A percentile compares a stretch with the other conserved stretches of the same genome.
Evolutionary conservation across 2,113 vertebrate species (phyloP).

Genomic region (Sitta europaea): DNA sequence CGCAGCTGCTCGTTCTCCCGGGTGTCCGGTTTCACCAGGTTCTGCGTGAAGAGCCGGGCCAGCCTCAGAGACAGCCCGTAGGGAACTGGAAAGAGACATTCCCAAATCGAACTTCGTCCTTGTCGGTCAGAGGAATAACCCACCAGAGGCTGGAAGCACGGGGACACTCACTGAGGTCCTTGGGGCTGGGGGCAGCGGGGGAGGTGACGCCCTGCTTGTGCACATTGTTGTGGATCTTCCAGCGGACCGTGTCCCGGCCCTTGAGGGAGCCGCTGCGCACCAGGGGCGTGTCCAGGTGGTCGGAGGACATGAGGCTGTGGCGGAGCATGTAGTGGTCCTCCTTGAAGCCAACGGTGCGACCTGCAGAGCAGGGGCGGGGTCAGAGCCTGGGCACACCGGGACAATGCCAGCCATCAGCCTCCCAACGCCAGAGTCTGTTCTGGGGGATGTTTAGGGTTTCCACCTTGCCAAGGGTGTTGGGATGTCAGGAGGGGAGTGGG

Average conservation of each 20-base stretch:
- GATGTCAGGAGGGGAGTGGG: not conserved
- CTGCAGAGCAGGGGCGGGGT: slow-evolving; percentile 51
- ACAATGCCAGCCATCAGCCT: accelerated
- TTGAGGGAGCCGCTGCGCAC: slow-evolving; percentile 85
- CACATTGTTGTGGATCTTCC: slow-evolving; percentile 93
- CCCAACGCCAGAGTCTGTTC: accelerated
- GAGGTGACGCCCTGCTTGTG: slow-evolving; percentile 75
- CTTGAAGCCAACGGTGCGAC: slow-evolving; percentile 92
- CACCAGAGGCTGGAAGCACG: not conserved
- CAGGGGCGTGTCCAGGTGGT: slow-evolving; percentile 92
- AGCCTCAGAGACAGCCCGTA: slow-evolving; percentile 88
- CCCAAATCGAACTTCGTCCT: not conserved
- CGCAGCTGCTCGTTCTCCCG: slow-evolving; percentile 82
- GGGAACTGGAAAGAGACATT: slow-evolving; percentile 74
- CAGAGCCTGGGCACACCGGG: not conserved
- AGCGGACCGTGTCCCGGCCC: slow-evolving; percentile 85
- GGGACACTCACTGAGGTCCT: slow-evolving; percentile 81
- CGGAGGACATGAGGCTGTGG: slow-evolving; percentile 85
- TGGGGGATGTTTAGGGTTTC: not conserved
- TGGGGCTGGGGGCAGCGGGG: slow-evolving; percentile 71
- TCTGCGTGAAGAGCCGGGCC: slow-evolving; percentile 83
- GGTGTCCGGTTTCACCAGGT: slow-evolving; percentile 76
- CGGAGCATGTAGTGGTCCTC: slow-evolving; percentile 93
- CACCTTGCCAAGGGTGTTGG: not conserved
- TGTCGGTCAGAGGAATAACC: not conserved